Evolutionary conservation across 1,140 invertebrate genomes (phyloP), one percentile per base, ranked within the genome.

Genomic region (Zaprionus gabonicus): DNA sequence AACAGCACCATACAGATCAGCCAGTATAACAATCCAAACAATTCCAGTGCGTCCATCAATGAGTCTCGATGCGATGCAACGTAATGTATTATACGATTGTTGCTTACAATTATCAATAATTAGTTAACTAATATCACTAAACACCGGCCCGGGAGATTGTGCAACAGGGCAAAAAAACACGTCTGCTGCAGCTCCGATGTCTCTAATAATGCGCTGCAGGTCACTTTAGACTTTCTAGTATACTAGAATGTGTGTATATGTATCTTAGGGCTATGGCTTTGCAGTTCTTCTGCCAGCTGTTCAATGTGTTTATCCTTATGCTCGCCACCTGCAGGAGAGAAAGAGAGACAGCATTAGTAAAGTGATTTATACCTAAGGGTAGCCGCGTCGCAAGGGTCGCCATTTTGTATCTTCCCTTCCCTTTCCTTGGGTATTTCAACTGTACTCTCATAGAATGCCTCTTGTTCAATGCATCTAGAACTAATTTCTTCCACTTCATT

Each of bases 61-160:
- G 17, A 36, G 70, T 49, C 64, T 36, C 44, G 12, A 46, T 28
- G 38, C 53, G 44, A 64, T 57, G 4, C 25, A 27, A 23, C 6
- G 25, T 46, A 34, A 49, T 53, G 53, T 78, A 83, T 60, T 34
- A 12, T 60, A 27, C 20, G 67, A 46, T 25, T 74, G 23, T 59
- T 67, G 64, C 71, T 79, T 73, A 68, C 67, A 76, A 88, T 81
- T 88, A 80, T 17, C 41, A 46, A 46, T 82, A 85, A 51, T 51
- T 51, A 51, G 3, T 51, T 90, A 90, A 81, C 85, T 88, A 88
- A 84, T 90, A 90, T 90, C 85, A 88, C 85, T 88, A 82, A 88
- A 84, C 81, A 90, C 70, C 85, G 82, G 76, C 53, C 57, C 58
- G 65, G 72, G 81, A 88, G 81, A 88, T 82, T 57, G 67, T 75